These are phyloP conservation scores for Notolepis coatsorum DNA, from an alignment of 2,797 vertebrate genomes.

Conservation along the genomic window DNA sequence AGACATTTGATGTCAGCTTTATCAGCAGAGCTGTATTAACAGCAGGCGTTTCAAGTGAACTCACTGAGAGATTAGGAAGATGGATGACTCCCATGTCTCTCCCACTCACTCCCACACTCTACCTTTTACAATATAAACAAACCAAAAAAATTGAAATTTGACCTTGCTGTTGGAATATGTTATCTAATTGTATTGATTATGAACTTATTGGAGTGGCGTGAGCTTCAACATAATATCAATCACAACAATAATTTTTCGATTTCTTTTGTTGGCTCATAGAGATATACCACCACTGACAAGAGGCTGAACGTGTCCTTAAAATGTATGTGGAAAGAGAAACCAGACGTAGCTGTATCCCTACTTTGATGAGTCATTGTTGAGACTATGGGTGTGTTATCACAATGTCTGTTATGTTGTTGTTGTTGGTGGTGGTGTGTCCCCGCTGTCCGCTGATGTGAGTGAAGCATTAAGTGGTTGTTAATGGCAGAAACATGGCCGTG, in stretches of 20 bases:
- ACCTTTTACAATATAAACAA: slow-evolving; percentile 46
- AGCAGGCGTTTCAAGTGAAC: slow-evolving; percentile 69
- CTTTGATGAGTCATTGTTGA: no score
- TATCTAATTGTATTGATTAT: not conserved
- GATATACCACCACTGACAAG: no score
- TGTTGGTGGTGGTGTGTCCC: slow-evolving; percentile 56
- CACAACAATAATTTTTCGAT: not conserved
- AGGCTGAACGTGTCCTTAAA: no score
- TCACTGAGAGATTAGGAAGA: slow-evolving; percentile 56
- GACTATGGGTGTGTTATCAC: slow-evolving; percentile 32
- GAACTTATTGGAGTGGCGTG: not conserved
- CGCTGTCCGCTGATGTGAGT: slow-evolving; percentile 71
- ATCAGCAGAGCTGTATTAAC: slow-evolving; percentile 58
- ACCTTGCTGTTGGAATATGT: slow-evolving; percentile 9
- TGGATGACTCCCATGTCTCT: slow-evolving; percentile 21
- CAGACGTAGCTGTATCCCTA: no score
- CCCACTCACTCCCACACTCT: not conserved
- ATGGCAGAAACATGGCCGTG: slow-evolving; percentile 81
- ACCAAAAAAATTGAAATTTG: slow-evolving; percentile 24
- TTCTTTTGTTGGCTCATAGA: no score
- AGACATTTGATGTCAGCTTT: slow-evolving; percentile 66
- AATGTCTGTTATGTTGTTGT: slow-evolving; percentile 60
- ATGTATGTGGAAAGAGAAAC: no score
- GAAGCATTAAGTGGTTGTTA: slow-evolving; percentile 77
- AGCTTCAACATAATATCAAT: not conserved